Evolutionary conservation across 2,888 invertebrate species (phyloP), one percentile per base, ranked within the genome.

Genomic region (Lagria hirta): DNA sequence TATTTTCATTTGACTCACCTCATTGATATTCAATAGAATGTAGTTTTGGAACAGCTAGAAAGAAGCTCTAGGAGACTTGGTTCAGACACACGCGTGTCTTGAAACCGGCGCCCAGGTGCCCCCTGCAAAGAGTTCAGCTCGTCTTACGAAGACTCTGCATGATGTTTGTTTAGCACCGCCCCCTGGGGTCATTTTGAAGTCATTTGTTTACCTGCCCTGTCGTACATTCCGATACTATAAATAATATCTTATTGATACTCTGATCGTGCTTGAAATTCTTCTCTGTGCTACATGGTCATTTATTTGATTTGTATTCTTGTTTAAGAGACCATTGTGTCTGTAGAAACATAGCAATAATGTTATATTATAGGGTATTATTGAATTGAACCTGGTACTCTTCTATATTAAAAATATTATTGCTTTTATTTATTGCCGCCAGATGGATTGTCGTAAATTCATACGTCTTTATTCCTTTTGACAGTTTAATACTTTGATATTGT

Each of bases 191-290:
- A 57, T 49, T 58, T 59, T 49, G 54, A 57, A 56, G 61, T 66
- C 64, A 66, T 67, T 68, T 67, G 65, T 64, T 68, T 66, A 65
- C 65, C 63, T 60, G 62, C 59, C 55, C 55, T 45, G 55, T 51
- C 58, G 56, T 60, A 62, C 60, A 65, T 64, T 61, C 62, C 62
- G 62, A 66, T 64, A 65, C 61, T 53, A 68, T 68, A 68, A 68
- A 68, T 66, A 65, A 66, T 66, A 49, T 55, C 57, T 55, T 64
- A 66, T 65, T 66, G 67, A 66, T 65, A 58, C 49, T 51, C 42
- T 46, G 52, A 46, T 53, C 54, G 57, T 58, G 56, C 56, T 51
- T 55, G 51, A 56, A 46, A 60, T 60, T 60, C 56, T 54, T 56
- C 53, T 55, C 52, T 55, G 52, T 58, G 58, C 55, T 53, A 49